phyloP scores from a whole-genome alignment of 2,113 vertebrate species.

The Xyrauchen texanus region DNA sequence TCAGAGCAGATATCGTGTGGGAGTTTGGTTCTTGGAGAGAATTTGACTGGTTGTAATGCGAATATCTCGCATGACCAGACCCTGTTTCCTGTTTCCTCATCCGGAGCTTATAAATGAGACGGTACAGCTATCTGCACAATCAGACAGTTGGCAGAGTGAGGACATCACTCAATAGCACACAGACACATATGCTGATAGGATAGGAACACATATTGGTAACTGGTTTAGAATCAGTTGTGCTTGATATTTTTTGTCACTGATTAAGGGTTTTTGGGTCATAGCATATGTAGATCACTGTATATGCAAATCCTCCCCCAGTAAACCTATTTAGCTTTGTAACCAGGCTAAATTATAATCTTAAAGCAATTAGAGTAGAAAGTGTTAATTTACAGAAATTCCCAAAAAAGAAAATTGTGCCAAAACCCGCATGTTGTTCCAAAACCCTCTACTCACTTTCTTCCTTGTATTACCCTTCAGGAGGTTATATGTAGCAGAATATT shows the following conservation, averaged over 20 bases:
- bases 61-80: conserved; percentile 37
- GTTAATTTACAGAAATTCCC: background rate
- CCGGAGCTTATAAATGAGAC: conserved; percentile 40
- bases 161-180: conserved; percentile 18
- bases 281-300: background rate
- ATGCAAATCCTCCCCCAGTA: background rate
- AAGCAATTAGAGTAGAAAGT: background rate
- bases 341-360: background rate
- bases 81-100: conserved; percentile 33
- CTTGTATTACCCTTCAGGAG: no score
- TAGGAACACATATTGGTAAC: conserved; percentile 10
- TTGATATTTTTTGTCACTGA: background rate
- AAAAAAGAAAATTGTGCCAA: no score
- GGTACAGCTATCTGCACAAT: conserved; percentile 36
- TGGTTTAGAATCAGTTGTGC: background rate
- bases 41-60: conserved; percentile 48
- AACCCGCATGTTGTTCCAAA: no score
- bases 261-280: background rate
- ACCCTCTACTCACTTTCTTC: no score
- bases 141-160: conserved; percentile 16
- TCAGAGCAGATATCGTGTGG: conserved; percentile 33
- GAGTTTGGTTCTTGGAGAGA: conserved; percentile 40
- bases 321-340: conserved; percentile 12
- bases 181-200: background rate
- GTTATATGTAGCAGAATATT: no score